Evolutionary conservation across 2,888 invertebrate species (phyloP).

Genomic region (Oxytorus armatus): DNA sequence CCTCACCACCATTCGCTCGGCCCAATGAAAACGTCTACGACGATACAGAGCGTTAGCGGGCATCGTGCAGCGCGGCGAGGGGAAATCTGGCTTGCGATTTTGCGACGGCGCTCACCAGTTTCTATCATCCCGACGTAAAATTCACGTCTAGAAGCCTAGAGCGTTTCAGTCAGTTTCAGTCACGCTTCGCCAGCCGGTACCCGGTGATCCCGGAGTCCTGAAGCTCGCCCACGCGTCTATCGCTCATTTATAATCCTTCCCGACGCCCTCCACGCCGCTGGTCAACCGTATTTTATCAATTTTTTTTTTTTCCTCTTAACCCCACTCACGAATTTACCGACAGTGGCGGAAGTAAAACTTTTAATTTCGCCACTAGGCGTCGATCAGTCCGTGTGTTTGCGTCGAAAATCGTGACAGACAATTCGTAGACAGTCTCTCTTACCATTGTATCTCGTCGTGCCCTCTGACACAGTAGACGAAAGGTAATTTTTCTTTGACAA

Average conservation of each 20-base stretch:
- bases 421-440: not conserved
- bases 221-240: conserved; percentile 36
- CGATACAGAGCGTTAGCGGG: not conserved
- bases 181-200: conserved; percentile 54
- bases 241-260: not conserved
- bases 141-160: not conserved
- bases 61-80: conserved; percentile 3
- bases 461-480: too few species aligned
- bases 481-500: too few species aligned
- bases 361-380: conserved; percentile 16
- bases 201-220: conserved; percentile 53
- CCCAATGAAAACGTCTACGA: conserved; percentile 20
- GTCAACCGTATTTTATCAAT: not conserved
- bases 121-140: conserved; percentile 19
- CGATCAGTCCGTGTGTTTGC: conserved; percentile 18
- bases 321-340: not conserved
- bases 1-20: not conserved
- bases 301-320: not conserved
- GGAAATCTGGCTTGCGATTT: conserved; percentile 25
- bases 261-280: not conserved
- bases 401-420: not conserved
- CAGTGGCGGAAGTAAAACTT: not conserved
- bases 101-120: conserved; percentile 33
- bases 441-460: not conserved
- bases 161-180: conserved; percentile 31